Base-by-base conservation (phyloP, 2,113 vertebrate genomes). In the Gadus macrocephalus region DNA sequence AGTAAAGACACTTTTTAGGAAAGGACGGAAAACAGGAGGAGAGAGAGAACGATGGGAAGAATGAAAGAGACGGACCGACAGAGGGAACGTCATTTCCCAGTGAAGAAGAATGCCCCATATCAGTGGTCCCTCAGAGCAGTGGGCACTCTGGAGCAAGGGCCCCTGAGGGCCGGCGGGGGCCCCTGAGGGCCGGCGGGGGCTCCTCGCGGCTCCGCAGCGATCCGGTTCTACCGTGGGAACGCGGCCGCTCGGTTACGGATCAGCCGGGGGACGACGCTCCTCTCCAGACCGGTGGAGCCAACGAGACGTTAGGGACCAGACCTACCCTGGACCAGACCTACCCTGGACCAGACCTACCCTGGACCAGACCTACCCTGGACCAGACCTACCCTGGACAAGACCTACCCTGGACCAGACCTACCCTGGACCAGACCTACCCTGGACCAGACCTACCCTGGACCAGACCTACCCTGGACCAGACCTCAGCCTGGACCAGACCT, bases 181-280 rank as follows among this genome's bases (percentile, higher is more conserved):
- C 76, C 69, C 59, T 62, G 72, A 69, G 42, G 19, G 66, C 70
- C 80, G 81, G 84, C 77, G 82, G 88, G 75, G 81, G 64, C 74
- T 72, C 77, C 67, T 68, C 68, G 0, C 74, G 81, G 64, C 78
- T 73, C 77, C 69, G 70, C 69, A 1, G 67, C 78, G 75, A 55
- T 53, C 62, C 70, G 75, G 71, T 16, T 53, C 69, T 62, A 78
- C 72, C 82, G 75, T 83, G 85, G 82, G 84, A 87, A 86, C 78
- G 75, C 64, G 74, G 69, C 82, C 77, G 79, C 81, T 64, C 76
- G 66, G 74, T 83, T 64, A 81, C 76, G 77, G 86, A 85, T 77
- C 75, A 85, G 72, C 82, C n/a, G n/a, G n/a, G 49, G 84, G 84
- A 84, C 80, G 84, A 83, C 80, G 68, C 66, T 74, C 74, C 66